Conservation (phyloP, 2,797 vertebrate species). For the Acanthiza pusilla region DNA sequence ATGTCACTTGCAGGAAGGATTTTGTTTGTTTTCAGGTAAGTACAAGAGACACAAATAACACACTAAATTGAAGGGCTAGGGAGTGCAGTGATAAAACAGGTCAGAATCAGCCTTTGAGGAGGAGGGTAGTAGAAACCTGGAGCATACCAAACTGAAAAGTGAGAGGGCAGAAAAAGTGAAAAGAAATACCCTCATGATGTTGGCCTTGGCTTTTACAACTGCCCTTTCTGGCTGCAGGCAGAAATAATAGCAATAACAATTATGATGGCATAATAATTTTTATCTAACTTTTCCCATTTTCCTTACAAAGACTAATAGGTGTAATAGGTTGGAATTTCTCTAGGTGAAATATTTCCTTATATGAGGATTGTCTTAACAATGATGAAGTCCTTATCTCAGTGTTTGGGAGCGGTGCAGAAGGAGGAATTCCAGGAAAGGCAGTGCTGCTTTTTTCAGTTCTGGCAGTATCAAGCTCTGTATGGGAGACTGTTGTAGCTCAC, state of each 20-base stretch:
- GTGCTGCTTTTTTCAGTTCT: background rate
- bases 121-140: background rate
- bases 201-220: background rate
- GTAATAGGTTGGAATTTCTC: background rate
- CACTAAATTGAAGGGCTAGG: background rate
- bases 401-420: background rate
- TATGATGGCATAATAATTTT: background rate
- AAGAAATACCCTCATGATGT: background rate
- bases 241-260: background rate
- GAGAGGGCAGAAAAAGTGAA: background rate
- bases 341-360: background rate
- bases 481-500: background rate
- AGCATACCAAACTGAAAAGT: background rate
- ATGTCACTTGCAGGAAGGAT: background rate
- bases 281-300: background rate
- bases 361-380: background rate
- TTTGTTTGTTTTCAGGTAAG: background rate
- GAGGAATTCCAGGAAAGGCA: background rate
- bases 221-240: background rate
- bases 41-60: background rate
- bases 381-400: background rate
- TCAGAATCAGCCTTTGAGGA: background rate
- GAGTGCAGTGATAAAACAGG: background rate
- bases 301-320: background rate
- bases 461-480: background rate